These are phyloP conservation scores for Penelope pileata DNA, from an alignment of 2,113 vertebrate species.

Conservation along the genomic window DNA sequence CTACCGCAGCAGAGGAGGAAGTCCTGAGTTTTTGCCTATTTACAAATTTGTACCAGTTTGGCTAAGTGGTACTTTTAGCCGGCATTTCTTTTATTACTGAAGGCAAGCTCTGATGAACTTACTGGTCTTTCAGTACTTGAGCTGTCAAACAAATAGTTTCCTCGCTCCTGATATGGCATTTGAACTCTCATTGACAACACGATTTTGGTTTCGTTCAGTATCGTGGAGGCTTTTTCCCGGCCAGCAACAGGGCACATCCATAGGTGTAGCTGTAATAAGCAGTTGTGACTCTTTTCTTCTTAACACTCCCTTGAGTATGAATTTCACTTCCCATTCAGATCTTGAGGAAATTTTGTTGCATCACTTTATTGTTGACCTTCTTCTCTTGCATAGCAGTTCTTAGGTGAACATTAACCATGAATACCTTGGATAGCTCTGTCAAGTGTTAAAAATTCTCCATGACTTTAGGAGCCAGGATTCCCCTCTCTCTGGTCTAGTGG, in stretches of 20 bases:
- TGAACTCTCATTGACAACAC: neutral
- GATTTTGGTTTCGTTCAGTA: constrained; percentile 24
- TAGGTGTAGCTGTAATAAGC: neutral
- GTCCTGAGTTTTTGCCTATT: neutral
- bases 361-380: neutral
- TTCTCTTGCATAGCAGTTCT: neutral
- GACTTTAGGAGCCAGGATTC: neutral
- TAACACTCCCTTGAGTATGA: neutral
- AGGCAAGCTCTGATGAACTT: constrained; percentile 1
- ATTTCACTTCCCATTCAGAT: neutral
- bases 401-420: neutral
- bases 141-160: neutral
- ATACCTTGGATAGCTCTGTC: neutral
- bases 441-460: neutral
- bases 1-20: neutral
- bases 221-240: constrained; percentile 10
- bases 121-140: neutral
- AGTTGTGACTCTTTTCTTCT: neutral
- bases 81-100: neutral
- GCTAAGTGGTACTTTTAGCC: neutral
- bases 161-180: neutral
- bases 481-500: neutral
- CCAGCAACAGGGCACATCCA: neutral
- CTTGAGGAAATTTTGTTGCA: neutral
- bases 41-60: neutral